These are phyloP conservation scores for Callithrix jacchus DNA, from an alignment of 2,113 vertebrate species.

Conservation along the genomic window DNA sequence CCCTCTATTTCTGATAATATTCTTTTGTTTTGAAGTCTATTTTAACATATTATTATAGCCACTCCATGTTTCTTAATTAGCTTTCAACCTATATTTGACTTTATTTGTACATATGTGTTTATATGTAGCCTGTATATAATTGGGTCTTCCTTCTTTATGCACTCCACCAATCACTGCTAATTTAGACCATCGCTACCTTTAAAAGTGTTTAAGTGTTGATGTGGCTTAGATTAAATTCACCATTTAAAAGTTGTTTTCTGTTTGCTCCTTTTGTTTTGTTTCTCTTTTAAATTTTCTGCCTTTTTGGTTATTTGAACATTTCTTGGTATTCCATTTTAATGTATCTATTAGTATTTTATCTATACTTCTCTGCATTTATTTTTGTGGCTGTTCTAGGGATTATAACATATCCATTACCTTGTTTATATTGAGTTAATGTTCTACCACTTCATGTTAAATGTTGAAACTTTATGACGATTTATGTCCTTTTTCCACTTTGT, in stretches of 20 bases:
- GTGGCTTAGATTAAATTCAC: neutral
- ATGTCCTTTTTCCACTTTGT: neutral
- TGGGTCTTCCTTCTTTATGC: neutral
- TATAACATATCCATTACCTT: neutral
- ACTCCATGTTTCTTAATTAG: neutral
- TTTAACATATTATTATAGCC: neutral
- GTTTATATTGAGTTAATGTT: neutral
- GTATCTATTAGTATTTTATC: neutral
- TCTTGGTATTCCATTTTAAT: neutral
- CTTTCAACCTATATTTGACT: neutral
- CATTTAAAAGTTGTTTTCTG: neutral
- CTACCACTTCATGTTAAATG: neutral
- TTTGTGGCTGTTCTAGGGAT: neutral
- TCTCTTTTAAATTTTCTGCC: neutral
- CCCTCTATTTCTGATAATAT: neutral
- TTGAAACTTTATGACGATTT: neutral
- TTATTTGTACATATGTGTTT: neutral
- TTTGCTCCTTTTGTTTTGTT: neutral
- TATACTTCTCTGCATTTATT: neutral
- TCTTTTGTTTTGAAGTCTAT: neutral
- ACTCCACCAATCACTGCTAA: neutral
- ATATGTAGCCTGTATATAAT: neutral
- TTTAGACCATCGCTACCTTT: neutral
- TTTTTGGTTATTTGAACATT: neutral
- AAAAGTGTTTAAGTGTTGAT: neutral